Evolutionary conservation across 2,888 invertebrate species (phyloP).

Genomic region (Arrhopalites spinosus): DNA sequence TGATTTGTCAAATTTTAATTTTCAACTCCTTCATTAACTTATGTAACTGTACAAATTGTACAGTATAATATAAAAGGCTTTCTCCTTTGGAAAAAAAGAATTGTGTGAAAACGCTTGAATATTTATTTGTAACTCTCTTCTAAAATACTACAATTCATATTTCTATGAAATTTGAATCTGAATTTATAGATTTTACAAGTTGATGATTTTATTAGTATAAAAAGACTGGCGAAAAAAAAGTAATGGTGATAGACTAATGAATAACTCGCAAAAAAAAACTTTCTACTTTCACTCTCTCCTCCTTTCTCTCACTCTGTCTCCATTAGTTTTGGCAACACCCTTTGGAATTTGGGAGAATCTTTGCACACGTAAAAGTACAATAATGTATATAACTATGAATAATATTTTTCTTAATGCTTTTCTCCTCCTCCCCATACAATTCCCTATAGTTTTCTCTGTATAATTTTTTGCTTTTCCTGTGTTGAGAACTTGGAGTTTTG

Average conservation of each 20-base stretch:
- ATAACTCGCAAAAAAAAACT: too few species aligned
- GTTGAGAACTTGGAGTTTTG: not conserved
- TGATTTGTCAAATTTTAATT: not conserved
- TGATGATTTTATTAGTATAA: not conserved
- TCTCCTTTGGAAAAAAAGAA: too few species aligned
- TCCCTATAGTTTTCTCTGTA: not conserved
- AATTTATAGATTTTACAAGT: too few species aligned
- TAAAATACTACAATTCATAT: too few species aligned
- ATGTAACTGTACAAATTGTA: not conserved
- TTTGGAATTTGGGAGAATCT: constrained; percentile 15
- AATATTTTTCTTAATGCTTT: too few species aligned
- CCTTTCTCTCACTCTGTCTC: not conserved
- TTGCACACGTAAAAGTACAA: not conserved
- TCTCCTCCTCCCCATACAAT: too few species aligned
- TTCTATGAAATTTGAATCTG: too few species aligned
- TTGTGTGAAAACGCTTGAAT: too few species aligned
- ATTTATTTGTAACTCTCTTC: too few species aligned
- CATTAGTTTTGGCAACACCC: constrained; percentile 8
- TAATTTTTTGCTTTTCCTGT: not conserved
- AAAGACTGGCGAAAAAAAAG: too few species aligned
- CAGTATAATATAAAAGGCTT: too few species aligned
- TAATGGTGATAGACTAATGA: not conserved
- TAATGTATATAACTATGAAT: not conserved
- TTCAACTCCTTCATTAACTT: not conserved
- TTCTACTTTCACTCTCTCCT: not conserved